Base-by-base conservation (phyloP, 2,113 vertebrate genomes). In the Ceyx cyanopectus region DNA sequence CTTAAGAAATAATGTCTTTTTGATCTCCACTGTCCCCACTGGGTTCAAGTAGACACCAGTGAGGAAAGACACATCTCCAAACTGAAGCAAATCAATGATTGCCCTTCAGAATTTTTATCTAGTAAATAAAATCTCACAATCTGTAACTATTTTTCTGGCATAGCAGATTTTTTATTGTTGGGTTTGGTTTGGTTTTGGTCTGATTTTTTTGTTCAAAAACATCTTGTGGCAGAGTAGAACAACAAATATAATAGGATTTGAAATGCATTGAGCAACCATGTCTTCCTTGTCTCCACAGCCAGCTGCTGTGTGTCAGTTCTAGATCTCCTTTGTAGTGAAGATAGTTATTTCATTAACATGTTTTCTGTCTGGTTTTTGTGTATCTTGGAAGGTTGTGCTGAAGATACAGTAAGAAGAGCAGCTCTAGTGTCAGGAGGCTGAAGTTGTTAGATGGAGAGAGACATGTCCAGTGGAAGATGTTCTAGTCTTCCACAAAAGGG, bases 1-100 rank as follows among this genome's bases (percentile, higher is more conserved):
- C 81, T 80, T 72, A 90, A 88, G 69, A 92, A 90, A 84, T 83
- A 18, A 73, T 0, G 30, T 68, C 37, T 43, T 23, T 90, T 77
- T 78, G 81, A 72, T 40, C 81, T 93, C 80, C 69, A 68, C 92
- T 94, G 57, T 32, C 85, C 65, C 14, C 53, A 58, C 21, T 86
- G 77, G 24, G 16, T 76, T 41, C 63, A 54, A 73, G 34, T 75
- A 72, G 74, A 53, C 45, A 90, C 24, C 12, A 45, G 17, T 61
- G 84, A 81, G 83, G 58, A 79, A 84, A 92, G 50, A 86, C 14
- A 5, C 16, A 84, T 94, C 65, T 91, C 37, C 30, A 82, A 24
- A 81, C 30, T 79, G 77, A 90, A 81, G 66, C 41, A 58, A 83
- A 56, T 63, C 34, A 81, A 78, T 81, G 22, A 3, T 85, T 93